phyloP scores from a whole-genome alignment of 2,888 invertebrate genomes.

The Ophraella communa region DNA sequence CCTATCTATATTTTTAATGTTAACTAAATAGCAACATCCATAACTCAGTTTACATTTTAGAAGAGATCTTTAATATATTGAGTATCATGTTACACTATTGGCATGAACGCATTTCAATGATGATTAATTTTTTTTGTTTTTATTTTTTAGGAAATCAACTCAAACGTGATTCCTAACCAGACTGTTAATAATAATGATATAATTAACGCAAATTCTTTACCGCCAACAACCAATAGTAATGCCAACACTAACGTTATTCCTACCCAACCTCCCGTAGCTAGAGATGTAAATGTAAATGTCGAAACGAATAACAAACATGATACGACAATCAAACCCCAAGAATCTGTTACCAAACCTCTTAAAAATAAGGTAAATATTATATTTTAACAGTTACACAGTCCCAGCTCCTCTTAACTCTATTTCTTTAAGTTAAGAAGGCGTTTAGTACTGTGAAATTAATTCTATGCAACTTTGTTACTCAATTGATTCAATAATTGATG shows the following conservation, averaged over 20 bases:
- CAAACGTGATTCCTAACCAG: slow-evolving; percentile 28
- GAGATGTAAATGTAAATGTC: slow-evolving; percentile 18
- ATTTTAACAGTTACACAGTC: neutral
- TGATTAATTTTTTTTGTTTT: no score
- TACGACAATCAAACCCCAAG: slow-evolving; percentile 32
- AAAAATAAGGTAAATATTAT: slow-evolving; percentile 11
- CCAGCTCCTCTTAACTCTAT: neutral
- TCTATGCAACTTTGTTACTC: neutral
- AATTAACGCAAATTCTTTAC: slow-evolving; percentile 30
- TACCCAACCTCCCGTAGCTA: slow-evolving; percentile 2
- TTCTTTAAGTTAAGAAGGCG: neutral
- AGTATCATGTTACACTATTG: no score
- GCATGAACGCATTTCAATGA: no score
- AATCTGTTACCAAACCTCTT: slow-evolving; percentile 20
- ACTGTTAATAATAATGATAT: slow-evolving; percentile 27
- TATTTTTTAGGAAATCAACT: slow-evolving; percentile 37
- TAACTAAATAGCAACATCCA: no score
- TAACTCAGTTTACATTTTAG: no score
- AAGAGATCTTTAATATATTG: no score
- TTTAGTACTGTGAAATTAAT: neutral
- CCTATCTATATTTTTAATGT: no score
- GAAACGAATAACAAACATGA: slow-evolving; percentile 30
- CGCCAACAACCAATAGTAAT: slow-evolving; percentile 13
- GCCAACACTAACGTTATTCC: neutral
- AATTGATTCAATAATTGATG: neutral